phyloP scores from a whole-genome alignment of 2,888 invertebrate genomes.

The Stenoptilia bipunctidactyla region DNA sequence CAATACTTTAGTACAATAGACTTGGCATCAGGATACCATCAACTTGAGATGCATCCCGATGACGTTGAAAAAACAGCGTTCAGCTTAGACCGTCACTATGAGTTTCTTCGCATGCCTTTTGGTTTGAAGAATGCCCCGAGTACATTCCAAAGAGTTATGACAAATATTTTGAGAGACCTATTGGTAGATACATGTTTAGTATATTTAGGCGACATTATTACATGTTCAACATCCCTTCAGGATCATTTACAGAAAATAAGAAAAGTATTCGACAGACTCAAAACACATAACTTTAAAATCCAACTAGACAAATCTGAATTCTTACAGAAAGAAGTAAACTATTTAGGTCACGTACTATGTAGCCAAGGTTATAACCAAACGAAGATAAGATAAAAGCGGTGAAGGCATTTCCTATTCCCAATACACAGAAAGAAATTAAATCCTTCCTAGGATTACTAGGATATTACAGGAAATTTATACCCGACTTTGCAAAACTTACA shows the following conservation, averaged over 20 bases:
- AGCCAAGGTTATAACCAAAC: slow-evolving; percentile 21
- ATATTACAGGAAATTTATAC: slow-evolving; percentile 22
- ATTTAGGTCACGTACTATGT: too few relatives aligned
- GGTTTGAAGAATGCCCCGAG: too few relatives aligned
- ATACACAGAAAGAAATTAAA: slow-evolving; percentile 20
- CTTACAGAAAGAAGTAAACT: slow-evolving; percentile 13
- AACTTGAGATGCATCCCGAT: too few relatives aligned
- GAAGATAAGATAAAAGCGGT: slow-evolving; percentile 20
- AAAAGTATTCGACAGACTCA: slow-evolving; percentile 1
- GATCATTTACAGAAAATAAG: neutral
- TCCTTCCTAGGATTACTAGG: slow-evolving; percentile 20
- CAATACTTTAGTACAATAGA: too few relatives aligned
- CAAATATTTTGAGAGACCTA: neutral
- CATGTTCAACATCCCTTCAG: neutral
- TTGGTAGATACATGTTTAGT: neutral
- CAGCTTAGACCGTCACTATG: too few relatives aligned
- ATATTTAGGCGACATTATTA: slow-evolving; percentile 1
- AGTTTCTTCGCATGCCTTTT: too few relatives aligned
- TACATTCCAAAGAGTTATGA: too few relatives aligned
- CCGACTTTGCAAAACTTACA: slow-evolving; percentile 18
- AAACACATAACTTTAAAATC: too few relatives aligned
- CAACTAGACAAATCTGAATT: slow-evolving; percentile 5
- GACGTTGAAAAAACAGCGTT: too few relatives aligned
- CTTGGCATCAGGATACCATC: too few relatives aligned
- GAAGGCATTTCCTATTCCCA: slow-evolving; percentile 19